Conservation (phyloP, 2,888 invertebrate genomes). For the Eupithecia vulgata region DNA sequence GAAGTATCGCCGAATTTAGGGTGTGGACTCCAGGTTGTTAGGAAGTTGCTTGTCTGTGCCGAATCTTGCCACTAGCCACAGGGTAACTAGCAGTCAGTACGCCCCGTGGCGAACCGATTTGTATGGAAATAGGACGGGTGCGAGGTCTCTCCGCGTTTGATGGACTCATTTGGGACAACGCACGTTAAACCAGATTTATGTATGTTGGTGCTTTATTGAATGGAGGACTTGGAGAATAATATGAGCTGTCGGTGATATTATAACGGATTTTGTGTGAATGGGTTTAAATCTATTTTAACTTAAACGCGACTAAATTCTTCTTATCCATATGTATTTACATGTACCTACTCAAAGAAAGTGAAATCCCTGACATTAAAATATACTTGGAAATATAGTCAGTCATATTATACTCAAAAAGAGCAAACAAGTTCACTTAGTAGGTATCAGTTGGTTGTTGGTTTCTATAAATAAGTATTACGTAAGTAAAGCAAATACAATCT, state of each 20-base stretch:
- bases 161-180: constrained; percentile 78
- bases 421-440: no score
- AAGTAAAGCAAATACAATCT: no score
- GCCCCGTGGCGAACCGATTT: constrained; percentile 77
- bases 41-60: neutral
- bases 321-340: no score
- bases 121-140: constrained; percentile 78
- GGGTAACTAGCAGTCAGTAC: constrained; percentile 40
- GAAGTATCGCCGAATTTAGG: neutral
- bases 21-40: neutral
- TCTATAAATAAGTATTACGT: no score
- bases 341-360: no score
- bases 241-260: neutral
- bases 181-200: constrained; percentile 78
- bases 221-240: constrained; percentile 42
- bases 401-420: no score
- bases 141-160: constrained; percentile 72
- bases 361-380: no score
- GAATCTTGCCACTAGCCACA: constrained; percentile 8
- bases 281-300: neutral
- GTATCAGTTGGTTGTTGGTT: no score
- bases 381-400: no score
- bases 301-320: neutral
- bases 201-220: constrained; percentile 76
- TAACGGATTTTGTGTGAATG: neutral